Percentiles rank a stretch among this genome's conserved stretches.
phyloP scores from a whole-genome alignment of 2,797 vertebrate genomes.

The Salarias fasciatus region DNA sequence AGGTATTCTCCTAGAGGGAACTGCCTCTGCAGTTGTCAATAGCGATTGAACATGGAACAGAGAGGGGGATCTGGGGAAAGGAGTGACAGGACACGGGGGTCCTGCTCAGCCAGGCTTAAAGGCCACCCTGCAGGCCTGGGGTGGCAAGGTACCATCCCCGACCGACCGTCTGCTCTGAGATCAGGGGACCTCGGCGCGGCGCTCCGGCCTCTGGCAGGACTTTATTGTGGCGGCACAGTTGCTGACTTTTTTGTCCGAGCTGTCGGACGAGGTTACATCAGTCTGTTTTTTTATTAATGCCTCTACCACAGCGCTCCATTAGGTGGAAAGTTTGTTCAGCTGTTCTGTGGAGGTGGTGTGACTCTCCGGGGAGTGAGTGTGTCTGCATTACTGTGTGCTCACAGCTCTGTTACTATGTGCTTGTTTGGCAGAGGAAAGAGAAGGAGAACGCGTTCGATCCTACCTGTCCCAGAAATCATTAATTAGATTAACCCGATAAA shows the following conservation, averaged over 20 bases:
- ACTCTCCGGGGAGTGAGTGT: slow-evolving; percentile 8
- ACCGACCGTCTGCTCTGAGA: slow-evolving; percentile 55
- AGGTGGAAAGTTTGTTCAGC: slow-evolving; percentile 47
- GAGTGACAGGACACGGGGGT: slow-evolving; percentile 85
- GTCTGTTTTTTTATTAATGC: slow-evolving; percentile 65
- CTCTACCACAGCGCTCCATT: slow-evolving; percentile 45
- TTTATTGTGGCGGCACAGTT: slow-evolving; percentile 77
- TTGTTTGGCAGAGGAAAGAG: background rate
- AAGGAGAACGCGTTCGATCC: slow-evolving; percentile 19
- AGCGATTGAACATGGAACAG: slow-evolving; percentile 85
- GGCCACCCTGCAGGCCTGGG: slow-evolving; percentile 88
- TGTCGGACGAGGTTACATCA: slow-evolving; percentile 86
- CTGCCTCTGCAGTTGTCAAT: slow-evolving; percentile 92
- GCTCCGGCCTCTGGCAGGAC: slow-evolving; percentile 81
- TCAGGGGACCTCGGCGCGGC: slow-evolving; percentile 44
- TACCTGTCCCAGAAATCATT: slow-evolving; percentile 61
- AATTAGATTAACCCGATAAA: slow-evolving; percentile 73
- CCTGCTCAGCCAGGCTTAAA: slow-evolving; percentile 93
- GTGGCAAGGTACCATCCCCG: slow-evolving; percentile 73
- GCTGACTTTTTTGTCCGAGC: slow-evolving; percentile 80
- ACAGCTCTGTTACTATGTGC: slow-evolving; percentile 22
- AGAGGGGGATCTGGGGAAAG: slow-evolving; percentile 78
- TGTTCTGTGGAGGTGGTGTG: slow-evolving; percentile 25
- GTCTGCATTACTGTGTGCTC: background rate
- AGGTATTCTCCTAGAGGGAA: slow-evolving; percentile 87